A percentile compares a stretch with the other conserved stretches of the same genome.
Conservation (phyloP, 2,888 invertebrate genomes). For the Drosophila kanekoi region DNA sequence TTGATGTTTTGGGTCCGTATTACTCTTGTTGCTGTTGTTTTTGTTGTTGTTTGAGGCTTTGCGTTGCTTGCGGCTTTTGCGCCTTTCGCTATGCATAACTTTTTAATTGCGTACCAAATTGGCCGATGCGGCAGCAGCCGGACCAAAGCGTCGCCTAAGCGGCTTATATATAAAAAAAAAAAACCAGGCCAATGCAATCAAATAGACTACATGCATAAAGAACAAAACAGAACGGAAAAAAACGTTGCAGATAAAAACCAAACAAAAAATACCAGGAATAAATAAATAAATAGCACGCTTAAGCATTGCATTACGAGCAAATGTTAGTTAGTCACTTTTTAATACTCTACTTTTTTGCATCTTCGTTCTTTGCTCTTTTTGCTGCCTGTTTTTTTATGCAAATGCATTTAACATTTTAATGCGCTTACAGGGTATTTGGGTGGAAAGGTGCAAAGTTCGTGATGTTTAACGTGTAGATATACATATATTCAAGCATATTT, state of each 20-base stretch:
- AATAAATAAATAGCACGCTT: conserved; percentile 61
- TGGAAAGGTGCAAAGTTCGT: neutral
- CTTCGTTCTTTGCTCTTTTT: neutral
- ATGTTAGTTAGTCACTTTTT: conserved; percentile 38
- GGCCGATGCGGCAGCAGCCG: conserved; percentile 23
- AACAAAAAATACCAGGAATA: conserved; percentile 29
- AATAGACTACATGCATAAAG: conserved; percentile 28
- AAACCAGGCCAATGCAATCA: conserved; percentile 41
- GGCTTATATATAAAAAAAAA: conserved; percentile 65
- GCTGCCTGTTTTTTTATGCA: conserved; percentile 1
- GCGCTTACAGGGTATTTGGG: neutral
- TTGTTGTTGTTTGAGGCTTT: conserved; percentile 17
- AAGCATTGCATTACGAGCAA: conserved; percentile 44
- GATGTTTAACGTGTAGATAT: neutral
- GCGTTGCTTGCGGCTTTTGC: conserved; percentile 11
- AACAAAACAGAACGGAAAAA: too few relatives aligned
- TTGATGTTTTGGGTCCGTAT: conserved; percentile 1
- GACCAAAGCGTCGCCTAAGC: conserved; percentile 53
- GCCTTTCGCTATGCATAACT: conserved; percentile 57
- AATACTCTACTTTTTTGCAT: neutral
- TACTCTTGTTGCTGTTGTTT: conserved; percentile 23
- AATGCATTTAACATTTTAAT: neutral
- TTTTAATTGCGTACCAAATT: conserved; percentile 66
- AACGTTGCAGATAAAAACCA: too few relatives aligned
- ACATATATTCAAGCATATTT: neutral